Base-by-base conservation (phyloP, 1,140 invertebrate species). In the Dinothrombium tinctorium region DNA sequence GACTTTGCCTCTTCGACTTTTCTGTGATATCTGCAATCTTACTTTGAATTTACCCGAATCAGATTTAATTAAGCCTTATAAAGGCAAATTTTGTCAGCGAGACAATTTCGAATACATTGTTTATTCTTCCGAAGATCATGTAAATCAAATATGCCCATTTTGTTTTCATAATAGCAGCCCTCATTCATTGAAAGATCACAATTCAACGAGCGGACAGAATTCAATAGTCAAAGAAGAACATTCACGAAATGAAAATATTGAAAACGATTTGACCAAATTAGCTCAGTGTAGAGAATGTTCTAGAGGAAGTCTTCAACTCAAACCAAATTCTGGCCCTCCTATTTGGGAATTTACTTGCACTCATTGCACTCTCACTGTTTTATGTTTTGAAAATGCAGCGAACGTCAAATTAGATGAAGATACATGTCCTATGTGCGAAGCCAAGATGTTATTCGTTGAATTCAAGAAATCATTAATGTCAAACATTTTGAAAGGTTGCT, bases 101-200 rank as follows among this genome's bases (percentile, higher is more conserved):
- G 94, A 99, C 58, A 86, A 95, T 53, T 99, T 96, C 60, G 87
- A 96, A 56, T n/a, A n/a, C n/a, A 60, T 99, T 37, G 62, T 98
- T 5, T 76, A 79, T 22, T 14, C 12, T 19, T 20, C 26, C 12
- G 40, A 47, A 33, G 39, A 22, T 41, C 48, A 21, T 40, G 75
- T 82, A 2, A 7, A 28, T 28, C 26, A 28, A 28, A 79, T 99
- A 45, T 99, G 94, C 58, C 92, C 92, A 0, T 94, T 95, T 59
- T 99, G 94, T 57, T 96, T 82, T 57, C 96, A 95, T 57, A 76
- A 96, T 64, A 84, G 92, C 22, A 28, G 26, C 7, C 26, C 26
- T 28, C 26, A 28, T 41, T 92, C 94, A 1, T 98, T 98, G 56
- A 77, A 74, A 57, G 87, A 89, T 54, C 95, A 95, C 87, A 76